phyloP scores from a whole-genome alignment of 92 coral and sea anemone genomes.

The Porites divaricata region DNA sequence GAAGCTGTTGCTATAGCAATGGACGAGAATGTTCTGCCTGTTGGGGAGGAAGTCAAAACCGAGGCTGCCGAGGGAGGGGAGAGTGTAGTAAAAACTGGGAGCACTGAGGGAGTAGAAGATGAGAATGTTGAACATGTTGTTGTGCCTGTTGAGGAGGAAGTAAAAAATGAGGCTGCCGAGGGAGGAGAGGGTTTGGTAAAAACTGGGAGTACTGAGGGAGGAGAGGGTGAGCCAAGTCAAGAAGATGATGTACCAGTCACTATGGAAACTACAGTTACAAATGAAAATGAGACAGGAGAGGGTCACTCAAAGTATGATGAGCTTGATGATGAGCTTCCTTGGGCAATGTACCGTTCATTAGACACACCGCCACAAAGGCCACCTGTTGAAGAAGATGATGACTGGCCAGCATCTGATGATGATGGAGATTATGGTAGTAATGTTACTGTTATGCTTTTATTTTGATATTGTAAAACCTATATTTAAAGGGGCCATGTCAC shows the following conservation, averaged over 20 bases:
- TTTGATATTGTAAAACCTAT: too few relatives aligned
- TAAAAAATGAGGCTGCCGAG: constrained; percentile 30
- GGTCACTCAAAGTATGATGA: constrained; percentile 78
- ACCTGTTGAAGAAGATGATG: constrained; percentile 84
- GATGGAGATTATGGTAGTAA: constrained; percentile 83
- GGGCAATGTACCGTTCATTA: constrained; percentile 99
- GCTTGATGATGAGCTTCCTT: constrained; percentile 92
- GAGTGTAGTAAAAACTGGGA: constrained; percentile 41
- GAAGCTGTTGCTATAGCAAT: constrained; percentile 57
- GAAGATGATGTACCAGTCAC: constrained; percentile 16
- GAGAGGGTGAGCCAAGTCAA: constrained; percentile 28
- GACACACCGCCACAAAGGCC: constrained; percentile 71
- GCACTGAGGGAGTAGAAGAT: constrained; percentile 31
- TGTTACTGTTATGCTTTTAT: too few relatives aligned
- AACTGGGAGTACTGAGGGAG: constrained; percentile 39
- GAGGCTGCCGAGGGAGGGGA: constrained; percentile 44
- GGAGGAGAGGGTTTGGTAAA: constrained; percentile 44
- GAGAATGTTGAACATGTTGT: constrained; percentile 45
- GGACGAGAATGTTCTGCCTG: constrained; percentile 18
- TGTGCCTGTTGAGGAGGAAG: constrained; percentile 26
- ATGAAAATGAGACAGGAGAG: constrained; percentile 45
- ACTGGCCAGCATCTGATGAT: constrained; percentile 94
- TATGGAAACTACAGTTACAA: constrained; percentile 14
- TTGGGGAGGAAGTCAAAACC: constrained; percentile 21
- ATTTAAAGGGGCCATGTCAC: too few relatives aligned